Conservation (phyloP, 2,113 vertebrate species). For the Clarias macrocephalus region DNA sequence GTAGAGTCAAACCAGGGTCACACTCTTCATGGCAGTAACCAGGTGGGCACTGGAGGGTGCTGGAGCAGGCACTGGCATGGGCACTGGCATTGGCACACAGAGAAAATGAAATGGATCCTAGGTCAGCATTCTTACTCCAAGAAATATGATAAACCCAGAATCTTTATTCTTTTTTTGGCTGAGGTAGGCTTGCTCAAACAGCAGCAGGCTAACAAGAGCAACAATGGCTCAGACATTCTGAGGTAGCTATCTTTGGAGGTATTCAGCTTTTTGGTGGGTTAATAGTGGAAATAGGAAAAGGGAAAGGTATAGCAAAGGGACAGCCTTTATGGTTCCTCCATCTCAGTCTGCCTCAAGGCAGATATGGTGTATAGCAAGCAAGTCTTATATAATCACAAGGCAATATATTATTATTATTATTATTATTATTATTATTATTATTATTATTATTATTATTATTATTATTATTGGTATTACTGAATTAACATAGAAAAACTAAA, state of each 20-base stretch:
- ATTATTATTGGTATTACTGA: constrained; percentile 52
- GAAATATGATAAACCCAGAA: constrained; percentile 14
- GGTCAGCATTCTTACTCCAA: constrained; percentile 14
- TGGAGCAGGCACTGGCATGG: constrained; percentile 55
- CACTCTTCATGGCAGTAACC: constrained; percentile 60
- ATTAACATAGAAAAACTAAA: constrained; percentile 40
- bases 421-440: constrained; percentile 51
- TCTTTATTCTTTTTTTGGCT: constrained; percentile 34
- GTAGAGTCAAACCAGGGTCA: constrained; percentile 45
- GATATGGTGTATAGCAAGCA: constrained; percentile 50
- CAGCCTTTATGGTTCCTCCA: constrained; percentile 51
- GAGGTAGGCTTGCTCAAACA: constrained; percentile 63
- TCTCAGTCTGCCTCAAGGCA: constrained; percentile 57
- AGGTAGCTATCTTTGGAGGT: constrained; percentile 74
- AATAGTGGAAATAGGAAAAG: constrained; percentile 12
- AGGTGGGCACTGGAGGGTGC: constrained; percentile 50
- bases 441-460: constrained; percentile 54
- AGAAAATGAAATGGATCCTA: not conserved
- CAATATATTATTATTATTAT: constrained; percentile 54
- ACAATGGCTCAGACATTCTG: constrained; percentile 64
- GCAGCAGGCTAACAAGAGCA: constrained; percentile 55
- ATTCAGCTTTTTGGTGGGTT: constrained; percentile 55
- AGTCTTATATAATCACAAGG: constrained; percentile 57
- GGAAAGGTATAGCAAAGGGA: constrained; percentile 20
- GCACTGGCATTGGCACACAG: constrained; percentile 18